Percentiles rank a stretch among this genome's conserved stretches.
Conservation (phyloP, 2,113 vertebrate genomes). For the Rhinoptilus africanus region DNA sequence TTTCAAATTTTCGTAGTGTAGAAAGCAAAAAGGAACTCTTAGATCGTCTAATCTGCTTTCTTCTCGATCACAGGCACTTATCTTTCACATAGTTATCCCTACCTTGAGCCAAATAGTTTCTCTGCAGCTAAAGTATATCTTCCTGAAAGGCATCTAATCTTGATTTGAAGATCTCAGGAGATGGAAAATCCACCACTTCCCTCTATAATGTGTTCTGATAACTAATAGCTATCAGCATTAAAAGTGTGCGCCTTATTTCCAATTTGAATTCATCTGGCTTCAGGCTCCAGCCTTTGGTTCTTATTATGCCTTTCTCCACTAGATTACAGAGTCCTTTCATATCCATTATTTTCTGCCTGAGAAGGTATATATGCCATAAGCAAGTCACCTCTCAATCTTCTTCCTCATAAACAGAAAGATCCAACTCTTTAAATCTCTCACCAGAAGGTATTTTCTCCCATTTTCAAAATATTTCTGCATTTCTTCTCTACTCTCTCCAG, state of each 20-base stretch:
- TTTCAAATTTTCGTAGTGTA: slow-evolving; percentile 17
- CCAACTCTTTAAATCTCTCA: slow-evolving; percentile 30
- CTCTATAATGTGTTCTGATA: slow-evolving; percentile 51
- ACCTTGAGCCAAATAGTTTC: slow-evolving; percentile 44
- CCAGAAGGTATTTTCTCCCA: neutral
- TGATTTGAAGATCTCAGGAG: slow-evolving; percentile 61
- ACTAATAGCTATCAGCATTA: slow-evolving; percentile 62
- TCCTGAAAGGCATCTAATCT: slow-evolving; percentile 51
- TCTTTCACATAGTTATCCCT: slow-evolving; percentile 31
- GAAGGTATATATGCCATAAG: slow-evolving; percentile 50
- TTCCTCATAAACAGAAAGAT: slow-evolving; percentile 41
- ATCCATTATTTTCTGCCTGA: slow-evolving; percentile 56
- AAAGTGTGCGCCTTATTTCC: slow-evolving; percentile 55
- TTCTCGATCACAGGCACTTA: slow-evolving; percentile 43
- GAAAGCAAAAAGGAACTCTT: slow-evolving; percentile 6
- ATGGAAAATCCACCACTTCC: slow-evolving; percentile 55
- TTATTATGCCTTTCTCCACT: slow-evolving; percentile 52
- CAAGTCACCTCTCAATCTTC: slow-evolving; percentile 51
- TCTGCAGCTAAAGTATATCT: slow-evolving; percentile 42
- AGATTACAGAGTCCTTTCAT: slow-evolving; percentile 57
- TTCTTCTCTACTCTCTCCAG: neutral
- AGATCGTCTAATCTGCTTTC: slow-evolving; percentile 53
- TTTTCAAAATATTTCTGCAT: neutral
- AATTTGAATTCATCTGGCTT: slow-evolving; percentile 65
- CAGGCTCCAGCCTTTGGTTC: slow-evolving; percentile 51